Base-by-base conservation (phyloP, 2,888 invertebrate genomes). In the Catocala nupta region DNA sequence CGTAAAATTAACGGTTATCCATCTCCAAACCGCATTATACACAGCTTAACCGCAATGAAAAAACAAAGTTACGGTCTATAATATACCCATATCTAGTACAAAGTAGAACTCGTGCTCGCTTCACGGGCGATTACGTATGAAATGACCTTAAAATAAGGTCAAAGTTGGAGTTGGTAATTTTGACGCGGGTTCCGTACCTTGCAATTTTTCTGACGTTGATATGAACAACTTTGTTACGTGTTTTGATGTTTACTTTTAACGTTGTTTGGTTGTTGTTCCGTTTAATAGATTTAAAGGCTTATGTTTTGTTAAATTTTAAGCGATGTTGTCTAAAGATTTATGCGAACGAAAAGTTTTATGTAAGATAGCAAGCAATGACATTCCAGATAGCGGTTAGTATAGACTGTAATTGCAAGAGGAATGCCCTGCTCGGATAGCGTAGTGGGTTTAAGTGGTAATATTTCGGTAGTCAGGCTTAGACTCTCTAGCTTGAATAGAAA, bases 51-150 rank as follows among this genome's bases (percentile, higher is more conserved):
- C 57, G 8, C 71, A 63, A 62, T 64, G 58, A 66, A 69, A 67
- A 71, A 67, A 61, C 55, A 65, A 69, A 70, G 65, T 64, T 63
- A 66, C 70, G 53, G 63, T 53, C 44, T 55, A 55, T 56, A 67
- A 70, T 61, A 65, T 59, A 69, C 44, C 54, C 62, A 58, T 66
- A 71, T 65, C 73, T 63, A 64, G 49, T 60, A 44, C 36, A 55
- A 44, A 33, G 25, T 9, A 16, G n/a, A 54, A 59, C 66, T 57
- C 73, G 59, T 65, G 66, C 71, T 66, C 52, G 34, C 58, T 71
- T 80, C 72, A 76, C 77, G 73, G 65, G 36, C 70, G 72, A 73
- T 75, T 80, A 71, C 70, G 70, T 74, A 58, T 65, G 70, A 70
- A 72, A 75, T 71, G 76, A 70, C 73, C 66, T 68, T 60, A 61